phyloP scores from a whole-genome alignment of 2,113 vertebrate genomes.

The Chionomys nivalis region DNA sequence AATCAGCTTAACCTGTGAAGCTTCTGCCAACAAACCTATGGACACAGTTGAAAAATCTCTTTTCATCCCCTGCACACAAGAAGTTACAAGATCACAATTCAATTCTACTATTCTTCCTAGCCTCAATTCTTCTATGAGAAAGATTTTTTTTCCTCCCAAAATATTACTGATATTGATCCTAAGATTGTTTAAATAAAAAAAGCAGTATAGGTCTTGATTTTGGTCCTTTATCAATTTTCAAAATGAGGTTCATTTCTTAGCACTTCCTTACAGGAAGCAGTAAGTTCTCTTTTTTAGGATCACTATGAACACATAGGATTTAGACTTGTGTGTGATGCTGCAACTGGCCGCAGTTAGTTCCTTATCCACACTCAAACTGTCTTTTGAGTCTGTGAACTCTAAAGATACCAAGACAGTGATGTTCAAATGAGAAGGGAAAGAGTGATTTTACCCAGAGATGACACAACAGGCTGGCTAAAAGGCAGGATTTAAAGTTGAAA shows the following conservation, averaged over 20 bases:
- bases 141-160: constrained; percentile 6
- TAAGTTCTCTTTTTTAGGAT: neutral
- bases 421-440: neutral
- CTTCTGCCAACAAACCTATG: neutral
- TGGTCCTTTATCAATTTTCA: neutral
- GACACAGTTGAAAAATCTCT: neutral
- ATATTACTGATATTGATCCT: constrained; percentile 12
- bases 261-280: neutral
- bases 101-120: constrained; percentile 16
- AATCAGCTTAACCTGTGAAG: neutral
- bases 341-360: neutral
- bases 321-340: neutral
- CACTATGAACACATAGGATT: neutral
- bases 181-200: neutral
- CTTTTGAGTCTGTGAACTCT: neutral
- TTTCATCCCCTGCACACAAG: neutral
- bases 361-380: neutral
- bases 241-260: too few relatives aligned
- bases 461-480: neutral
- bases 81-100: neutral
- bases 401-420: neutral
- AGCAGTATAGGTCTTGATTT: constrained; percentile 12
- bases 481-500: constrained; percentile 9
- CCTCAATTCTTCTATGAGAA: constrained; percentile 43
- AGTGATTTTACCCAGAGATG: neutral